These are phyloP conservation scores for Aricia artaxerxes DNA, from an alignment of 2,888 invertebrate genomes.

Conservation along the genomic window DNA sequence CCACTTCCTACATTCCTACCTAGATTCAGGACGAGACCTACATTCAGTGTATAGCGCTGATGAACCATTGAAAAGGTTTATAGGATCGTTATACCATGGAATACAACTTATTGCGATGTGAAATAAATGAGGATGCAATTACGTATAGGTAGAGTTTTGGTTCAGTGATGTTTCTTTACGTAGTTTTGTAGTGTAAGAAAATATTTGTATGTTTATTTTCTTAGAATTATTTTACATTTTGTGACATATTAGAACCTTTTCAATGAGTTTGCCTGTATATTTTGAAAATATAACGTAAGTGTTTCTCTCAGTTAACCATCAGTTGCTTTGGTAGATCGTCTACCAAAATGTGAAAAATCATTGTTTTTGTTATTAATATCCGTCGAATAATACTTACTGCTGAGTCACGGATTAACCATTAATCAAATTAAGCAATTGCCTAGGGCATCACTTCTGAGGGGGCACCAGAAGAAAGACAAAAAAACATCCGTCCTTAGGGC, in stretches of 20 bases:
- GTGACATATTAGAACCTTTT: neutral
- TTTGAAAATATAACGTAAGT: too few species aligned
- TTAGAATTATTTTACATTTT: neutral
- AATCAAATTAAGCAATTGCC: too few species aligned
- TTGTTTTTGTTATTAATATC: neutral
- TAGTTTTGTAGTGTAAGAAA: neutral
- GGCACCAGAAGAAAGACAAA: too few species aligned
- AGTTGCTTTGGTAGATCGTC: too few species aligned
- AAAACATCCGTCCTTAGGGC: too few species aligned
- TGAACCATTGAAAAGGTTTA: constrained; percentile 59
- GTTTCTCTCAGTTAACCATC: too few species aligned
- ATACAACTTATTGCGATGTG: constrained; percentile 28
- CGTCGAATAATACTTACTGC: too few species aligned
- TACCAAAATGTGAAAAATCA: too few species aligned
- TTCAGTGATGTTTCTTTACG: neutral
- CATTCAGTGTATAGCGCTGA: constrained; percentile 52
- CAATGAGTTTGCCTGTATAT: neutral
- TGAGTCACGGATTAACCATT: too few species aligned
- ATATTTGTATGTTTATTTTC: neutral
- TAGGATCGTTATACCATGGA: constrained; percentile 39
- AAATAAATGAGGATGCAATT: neutral
- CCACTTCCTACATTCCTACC: constrained; percentile 27
- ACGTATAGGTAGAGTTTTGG: neutral
- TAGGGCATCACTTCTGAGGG: too few species aligned
- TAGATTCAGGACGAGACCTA: constrained; percentile 44